Base-by-base conservation (phyloP, 2,797 vertebrate species). In the Etheostoma nigrum region DNA sequence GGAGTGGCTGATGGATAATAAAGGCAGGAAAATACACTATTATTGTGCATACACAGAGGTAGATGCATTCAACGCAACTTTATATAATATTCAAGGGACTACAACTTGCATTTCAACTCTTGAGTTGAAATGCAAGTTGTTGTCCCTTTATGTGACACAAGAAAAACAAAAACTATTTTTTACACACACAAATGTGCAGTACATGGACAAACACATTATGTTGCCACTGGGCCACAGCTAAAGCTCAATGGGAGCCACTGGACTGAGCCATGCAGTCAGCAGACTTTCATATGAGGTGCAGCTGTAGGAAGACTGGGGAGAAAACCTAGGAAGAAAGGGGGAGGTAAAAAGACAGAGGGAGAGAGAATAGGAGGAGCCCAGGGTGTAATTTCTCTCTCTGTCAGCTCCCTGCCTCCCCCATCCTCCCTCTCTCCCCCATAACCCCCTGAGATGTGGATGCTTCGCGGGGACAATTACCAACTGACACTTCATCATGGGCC, bases 401-500 rank as follows among this genome's bases (percentile, higher is more conserved):
- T 94, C 93, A 91, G 88, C 91, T 89, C 82, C 82, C 79, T 78
- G 52, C 89, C 86, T 74, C 84, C 82, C 86, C 81, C 82, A 16
- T 62, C 81, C 71, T 63, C 76, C 76, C 66, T 55, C 73, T 81
- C 78, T 64, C 80, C 82, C 79, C 74, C 83, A 77, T 82, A 85
- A 74, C 84, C 88, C 87, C 81, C 72, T 77, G 89, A 92, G 94
- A 93, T 91, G 91, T 90, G 94, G 94, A 94, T 92, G 93, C 93
- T 93, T 93, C 87, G 89, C 87, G 55, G 91, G 92, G 93, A 95
- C 94, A 95, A 95, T 95, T 94, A 95, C 89, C 87, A 77, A 86
- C 91, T 91, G 89, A 93, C 94, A 93, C 93, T 95, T 94, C 91
- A 95, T 95, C 94, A 95, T 93, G 91, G 84, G 90, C 81, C 65